These are phyloP conservation scores for Phoxinus dragarum DNA, from an alignment of 2,797 vertebrate species.

Conservation along the genomic window DNA sequence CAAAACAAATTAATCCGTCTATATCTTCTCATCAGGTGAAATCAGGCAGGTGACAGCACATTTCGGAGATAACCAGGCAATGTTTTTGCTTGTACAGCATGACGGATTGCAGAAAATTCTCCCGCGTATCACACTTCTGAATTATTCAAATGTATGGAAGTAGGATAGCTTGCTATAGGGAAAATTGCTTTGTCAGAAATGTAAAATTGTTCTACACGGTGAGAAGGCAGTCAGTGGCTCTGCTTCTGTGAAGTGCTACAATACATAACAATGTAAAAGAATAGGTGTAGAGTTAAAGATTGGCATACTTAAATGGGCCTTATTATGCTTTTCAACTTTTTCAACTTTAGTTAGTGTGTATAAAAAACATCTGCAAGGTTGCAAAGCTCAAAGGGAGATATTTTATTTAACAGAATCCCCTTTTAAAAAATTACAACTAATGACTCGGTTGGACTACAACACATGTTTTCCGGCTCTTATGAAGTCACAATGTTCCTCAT, in stretches of 20 bases:
- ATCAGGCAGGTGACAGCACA: neutral
- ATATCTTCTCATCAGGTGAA: slow-evolving; percentile 28
- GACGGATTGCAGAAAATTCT: slow-evolving; percentile 38
- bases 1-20: slow-evolving; percentile 18
- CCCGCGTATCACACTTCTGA: slow-evolving; percentile 30
- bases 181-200: slow-evolving; percentile 46
- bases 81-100: slow-evolving; percentile 23
- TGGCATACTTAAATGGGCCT: neutral
- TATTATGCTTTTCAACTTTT: too few species aligned
- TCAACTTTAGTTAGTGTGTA: too few species aligned
- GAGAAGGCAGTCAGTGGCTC: slow-evolving; percentile 26
- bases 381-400: too few species aligned
- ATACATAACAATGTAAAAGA: slow-evolving; percentile 29
- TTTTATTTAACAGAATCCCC: too few species aligned
- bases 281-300: slow-evolving; percentile 29
- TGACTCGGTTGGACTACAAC: too few species aligned
- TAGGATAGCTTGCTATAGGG: slow-evolving; percentile 37
- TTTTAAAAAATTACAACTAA: too few species aligned
- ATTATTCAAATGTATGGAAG: slow-evolving; percentile 50
- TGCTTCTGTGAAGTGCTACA: slow-evolving; percentile 19
- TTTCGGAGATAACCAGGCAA: slow-evolving; percentile 17
- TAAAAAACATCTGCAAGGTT: too few species aligned
- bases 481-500: too few species aligned
- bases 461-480: too few species aligned
- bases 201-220: slow-evolving; percentile 41